These are phyloP conservation scores for Micrasema minimum DNA, from an alignment of 1,140 invertebrate species.

Conservation along the genomic window DNA sequence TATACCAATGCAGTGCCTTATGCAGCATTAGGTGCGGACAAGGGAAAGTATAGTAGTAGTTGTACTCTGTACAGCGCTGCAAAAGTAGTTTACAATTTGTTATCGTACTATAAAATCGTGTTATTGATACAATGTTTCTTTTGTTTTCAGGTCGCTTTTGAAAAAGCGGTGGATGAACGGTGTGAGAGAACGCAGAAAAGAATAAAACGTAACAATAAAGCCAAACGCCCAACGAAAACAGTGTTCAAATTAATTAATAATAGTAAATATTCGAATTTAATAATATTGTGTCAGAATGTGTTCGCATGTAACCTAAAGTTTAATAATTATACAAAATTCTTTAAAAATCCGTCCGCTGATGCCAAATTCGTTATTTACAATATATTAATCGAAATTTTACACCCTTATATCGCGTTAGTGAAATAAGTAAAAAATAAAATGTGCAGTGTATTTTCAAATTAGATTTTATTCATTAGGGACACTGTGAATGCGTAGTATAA, in stretches of 20 bases:
- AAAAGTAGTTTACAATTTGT: too few relatives aligned
- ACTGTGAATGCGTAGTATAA: not conserved
- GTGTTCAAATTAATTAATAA: constrained; percentile 51
- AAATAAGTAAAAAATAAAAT: constrained; percentile 10
- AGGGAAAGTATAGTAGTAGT: too few relatives aligned
- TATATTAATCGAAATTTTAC: constrained; percentile 38
- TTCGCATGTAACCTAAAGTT: constrained; percentile 51
- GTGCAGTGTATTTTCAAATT: constrained; percentile 17
- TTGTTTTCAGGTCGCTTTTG: constrained; percentile 64
- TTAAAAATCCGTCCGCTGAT: constrained; percentile 43
- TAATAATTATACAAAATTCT: constrained; percentile 40
- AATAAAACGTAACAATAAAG: constrained; percentile 38
- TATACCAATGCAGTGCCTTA: too few relatives aligned
- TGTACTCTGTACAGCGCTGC: too few relatives aligned
- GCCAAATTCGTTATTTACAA: constrained; percentile 45
- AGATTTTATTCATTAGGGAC: not conserved
- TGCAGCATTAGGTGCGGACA: too few relatives aligned
- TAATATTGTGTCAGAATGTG: constrained; percentile 48
- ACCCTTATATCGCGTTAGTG: constrained; percentile 29
- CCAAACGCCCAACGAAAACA: constrained; percentile 45
- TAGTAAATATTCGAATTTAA: constrained; percentile 33
- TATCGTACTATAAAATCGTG: too few relatives aligned
- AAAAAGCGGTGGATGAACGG: constrained; percentile 60
- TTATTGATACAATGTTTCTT: constrained; percentile 25
- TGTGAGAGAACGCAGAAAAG: constrained; percentile 64